Base-by-base conservation (phyloP, 2,797 vertebrate genomes). In the Catamblyrhynchus diadema region DNA sequence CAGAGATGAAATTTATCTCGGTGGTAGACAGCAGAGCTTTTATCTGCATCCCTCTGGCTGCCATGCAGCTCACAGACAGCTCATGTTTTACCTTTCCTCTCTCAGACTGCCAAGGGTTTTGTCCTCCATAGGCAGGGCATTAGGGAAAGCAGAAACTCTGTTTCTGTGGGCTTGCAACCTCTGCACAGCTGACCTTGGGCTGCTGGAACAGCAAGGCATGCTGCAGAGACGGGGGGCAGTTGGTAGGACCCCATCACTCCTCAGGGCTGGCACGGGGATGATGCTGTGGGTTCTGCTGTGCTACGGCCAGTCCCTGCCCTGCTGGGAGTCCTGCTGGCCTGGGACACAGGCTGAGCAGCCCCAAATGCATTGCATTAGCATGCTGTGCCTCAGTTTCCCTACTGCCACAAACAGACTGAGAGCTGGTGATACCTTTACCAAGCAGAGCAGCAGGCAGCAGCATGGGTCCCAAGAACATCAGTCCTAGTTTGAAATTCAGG, bases 401-500 rank as follows among this genome's bases (percentile, higher is more conserved):
- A 3, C 12, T 0, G 2, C 16, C 60, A 73, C 39, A 50, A 47
- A n/a, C 33, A 37, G 59, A 14, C 30, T 44, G 28, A 14, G 27
- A 39, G 50, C 0, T n/a, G 9, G 19, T 30, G 56, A 47, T 39
- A 45, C 8, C 12, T 70, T 28, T 70, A 44, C 12, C 41, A 65
- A 71, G 41, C 39, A 42, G 18, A 19, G 41, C 41, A 42, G 41
- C 45, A 23, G 35, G 50, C 42, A 25, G 47, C 72, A 81, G 74
- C 8, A 24, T 0, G 1, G 6, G 14, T 30, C 21, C 47, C 14
- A 54, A 47, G 35, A 61, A 73, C 11, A 30, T 24, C 0, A 1
- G 10, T 2, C 2, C 11, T 0, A 0, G 9, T 39, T 70, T 73
- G 39, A 39, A 69, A 3, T 5, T 0, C 0, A 28, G 12, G 1